These are phyloP conservation scores for Ephydatia muelleri DNA, from an alignment of 37 sponge, comb jelly and placozoan species.

Conservation along the genomic window DNA sequence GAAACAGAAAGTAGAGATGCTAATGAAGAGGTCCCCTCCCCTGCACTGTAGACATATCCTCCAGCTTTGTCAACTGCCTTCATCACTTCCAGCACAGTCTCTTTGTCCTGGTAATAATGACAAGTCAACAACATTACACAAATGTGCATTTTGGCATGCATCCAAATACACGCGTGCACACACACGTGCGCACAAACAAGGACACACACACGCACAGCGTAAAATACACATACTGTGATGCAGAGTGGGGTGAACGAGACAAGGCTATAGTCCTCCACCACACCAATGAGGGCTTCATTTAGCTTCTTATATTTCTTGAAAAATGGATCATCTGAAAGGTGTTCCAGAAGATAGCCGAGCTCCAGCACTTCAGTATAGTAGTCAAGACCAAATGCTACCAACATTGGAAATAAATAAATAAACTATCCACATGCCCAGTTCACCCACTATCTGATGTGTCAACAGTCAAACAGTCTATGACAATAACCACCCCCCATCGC, in stretches of 20 bases:
- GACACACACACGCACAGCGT: background rate
- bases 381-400: conserved; percentile 88
- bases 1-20: conserved; percentile 46
- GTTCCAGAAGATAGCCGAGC: conserved; percentile 80
- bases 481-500: too few species aligned
- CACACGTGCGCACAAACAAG: background rate
- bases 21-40: conserved; percentile 4
- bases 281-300: conserved; percentile 78
- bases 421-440: too few species aligned
- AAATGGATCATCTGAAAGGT: conserved; percentile 75
- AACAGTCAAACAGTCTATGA: too few species aligned
- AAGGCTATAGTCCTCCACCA: conserved; percentile 92
- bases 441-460: too few species aligned
- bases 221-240: background rate
- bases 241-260: conserved; percentile 83
- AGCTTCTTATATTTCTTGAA: conserved; percentile 76
- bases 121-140: background rate
- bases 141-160: background rate
- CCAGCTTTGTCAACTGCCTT: conserved; percentile 91
- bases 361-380: conserved; percentile 97
- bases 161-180: background rate
- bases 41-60: conserved; percentile 65
- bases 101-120: conserved; percentile 72
- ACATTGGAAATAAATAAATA: too few species aligned
- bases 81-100: conserved; percentile 72